Percentiles rank a stretch among this genome's conserved stretches.
Conservation (phyloP, 2,888 invertebrate species). For the Pycnomerus fuliginosus region DNA sequence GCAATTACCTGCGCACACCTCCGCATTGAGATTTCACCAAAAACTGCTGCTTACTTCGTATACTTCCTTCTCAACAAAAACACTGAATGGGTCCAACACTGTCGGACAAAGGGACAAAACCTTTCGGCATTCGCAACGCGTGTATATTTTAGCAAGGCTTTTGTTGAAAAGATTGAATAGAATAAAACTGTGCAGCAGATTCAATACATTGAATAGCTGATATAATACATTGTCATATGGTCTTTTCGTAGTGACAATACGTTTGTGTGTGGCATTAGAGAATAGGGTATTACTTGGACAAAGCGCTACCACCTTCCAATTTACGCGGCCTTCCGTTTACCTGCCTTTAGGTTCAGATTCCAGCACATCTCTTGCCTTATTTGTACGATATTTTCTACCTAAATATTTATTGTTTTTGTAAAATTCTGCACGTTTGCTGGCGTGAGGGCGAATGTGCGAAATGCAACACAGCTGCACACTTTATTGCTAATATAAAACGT, state of each 20-base stretch:
- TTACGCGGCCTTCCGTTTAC: slow-evolving; percentile 17
- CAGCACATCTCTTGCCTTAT: slow-evolving; percentile 6
- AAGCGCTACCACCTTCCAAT: slow-evolving; percentile 24
- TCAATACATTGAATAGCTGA: slow-evolving; percentile 51
- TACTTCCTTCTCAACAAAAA: slow-evolving; percentile 51
- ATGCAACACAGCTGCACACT: slow-evolving; percentile 6
- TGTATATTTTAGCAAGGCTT: slow-evolving; percentile 52
- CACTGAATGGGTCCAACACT: slow-evolving; percentile 51
- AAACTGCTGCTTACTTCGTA: slow-evolving; percentile 41
- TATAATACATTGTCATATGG: slow-evolving; percentile 55
- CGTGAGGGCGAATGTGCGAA: slow-evolving; percentile 10
- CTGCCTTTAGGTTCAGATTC: slow-evolving; percentile 17
- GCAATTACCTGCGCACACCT: slow-evolving; percentile 20
- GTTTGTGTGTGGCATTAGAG: slow-evolving; percentile 52
- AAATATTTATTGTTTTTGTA: slow-evolving; percentile 4
- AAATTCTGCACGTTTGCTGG: slow-evolving; percentile 7
- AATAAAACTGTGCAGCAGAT: slow-evolving; percentile 52
- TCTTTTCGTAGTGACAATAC: slow-evolving; percentile 52
- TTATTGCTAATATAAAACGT: slow-evolving; percentile 19
- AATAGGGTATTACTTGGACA: slow-evolving; percentile 48
- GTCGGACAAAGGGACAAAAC: slow-evolving; percentile 49
- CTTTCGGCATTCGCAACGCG: slow-evolving; percentile 55
- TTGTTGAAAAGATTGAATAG: slow-evolving; percentile 47
- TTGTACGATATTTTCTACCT: no score
- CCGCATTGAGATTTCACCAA: slow-evolving; percentile 14